These are phyloP conservation scores for Perognathus longimembris DNA, from an alignment of 2,113 vertebrate species.

Conservation along the genomic window DNA sequence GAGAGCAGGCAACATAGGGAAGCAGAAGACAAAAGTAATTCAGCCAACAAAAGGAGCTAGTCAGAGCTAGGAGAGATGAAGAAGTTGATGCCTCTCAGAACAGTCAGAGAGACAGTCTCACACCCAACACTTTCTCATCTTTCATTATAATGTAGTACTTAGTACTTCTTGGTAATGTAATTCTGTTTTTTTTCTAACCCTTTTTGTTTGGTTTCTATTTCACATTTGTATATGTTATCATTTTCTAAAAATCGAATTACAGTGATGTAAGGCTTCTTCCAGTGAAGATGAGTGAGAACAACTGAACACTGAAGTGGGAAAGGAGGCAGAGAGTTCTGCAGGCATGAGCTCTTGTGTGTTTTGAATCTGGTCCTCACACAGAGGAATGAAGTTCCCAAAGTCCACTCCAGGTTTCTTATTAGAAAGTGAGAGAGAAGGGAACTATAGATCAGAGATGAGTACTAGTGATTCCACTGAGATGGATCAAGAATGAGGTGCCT, in stretches of 20 bases:
- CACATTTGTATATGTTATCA: background rate
- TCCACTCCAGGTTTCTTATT: slow-evolving; percentile 13
- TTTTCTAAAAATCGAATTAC: slow-evolving; percentile 48
- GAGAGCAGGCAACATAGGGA: background rate
- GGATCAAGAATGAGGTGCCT: background rate
- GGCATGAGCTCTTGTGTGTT: background rate
- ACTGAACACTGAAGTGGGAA: background rate
- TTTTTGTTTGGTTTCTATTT: slow-evolving; percentile 39
- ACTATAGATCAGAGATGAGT: background rate
- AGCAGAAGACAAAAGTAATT: slow-evolving; percentile 17
- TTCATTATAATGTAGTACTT: background rate
- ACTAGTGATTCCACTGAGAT: background rate
- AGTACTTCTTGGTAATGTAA: background rate
- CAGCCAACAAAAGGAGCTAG: background rate
- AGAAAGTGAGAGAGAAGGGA: background rate
- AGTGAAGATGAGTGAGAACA: background rate
- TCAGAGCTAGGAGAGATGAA: background rate
- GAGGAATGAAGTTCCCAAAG: background rate
- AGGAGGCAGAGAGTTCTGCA: background rate
- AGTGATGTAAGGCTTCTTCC: slow-evolving; percentile 11
- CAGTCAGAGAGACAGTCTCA: background rate
- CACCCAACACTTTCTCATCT: background rate
- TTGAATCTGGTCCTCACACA: background rate
- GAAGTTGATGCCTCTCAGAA: background rate
- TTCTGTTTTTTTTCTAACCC: background rate